Evolutionary conservation across 37 sponge, comb jelly and placozoan genomes (phyloP), one percentile per base, ranked within the genome.

Genomic region (Axinella damicornis): DNA sequence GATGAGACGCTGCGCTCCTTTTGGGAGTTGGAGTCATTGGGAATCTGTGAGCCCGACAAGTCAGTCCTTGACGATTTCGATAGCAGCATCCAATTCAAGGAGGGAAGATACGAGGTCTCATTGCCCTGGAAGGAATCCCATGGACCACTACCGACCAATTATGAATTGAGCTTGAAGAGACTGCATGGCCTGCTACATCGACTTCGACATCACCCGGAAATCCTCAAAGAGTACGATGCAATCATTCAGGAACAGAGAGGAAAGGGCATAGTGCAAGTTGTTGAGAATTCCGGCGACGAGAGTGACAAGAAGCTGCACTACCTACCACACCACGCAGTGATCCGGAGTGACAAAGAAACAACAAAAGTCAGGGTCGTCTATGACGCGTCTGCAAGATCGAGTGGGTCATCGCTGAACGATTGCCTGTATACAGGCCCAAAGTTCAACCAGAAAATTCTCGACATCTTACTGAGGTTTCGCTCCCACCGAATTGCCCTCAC

Each of bases 111-210:
- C n/a, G n/a, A n/a, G n/a, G n/a, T n/a, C n/a, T n/a, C n/a, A n/a
- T n/a, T n/a, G n/a, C n/a, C n/a, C n/a, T 76, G 77, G 77, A 74
- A 84, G 62, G 81, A 83, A 11, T 16, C 56, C 18, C 56, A 76
- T 40, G 35, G 53, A 16, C 21, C 56, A 0, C 35, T 84, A n/a
- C 85, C 85, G 13, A n/a, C 19, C 56, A 74, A 84, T 69, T 84
- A 76, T 53, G 57, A 76, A 34, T 32, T 76, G 22, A 16, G 34
- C 19, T 24, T 37, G 40, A 53, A 53, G 31, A 28, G 85, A 38
- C 69, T 84, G 56, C 33, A 40, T 20, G 67, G 76, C 20, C 33
- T 84, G 20, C 76, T 54, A 31, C 34, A 24, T n/a, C 65, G 85
- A 46, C 76, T 84, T 17, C 53, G 24, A 54, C 53, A 75, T 37